Evolutionary conservation across 2,797 vertebrate species (phyloP).

Genomic region (Heteromormyrus szaboi): DNA sequence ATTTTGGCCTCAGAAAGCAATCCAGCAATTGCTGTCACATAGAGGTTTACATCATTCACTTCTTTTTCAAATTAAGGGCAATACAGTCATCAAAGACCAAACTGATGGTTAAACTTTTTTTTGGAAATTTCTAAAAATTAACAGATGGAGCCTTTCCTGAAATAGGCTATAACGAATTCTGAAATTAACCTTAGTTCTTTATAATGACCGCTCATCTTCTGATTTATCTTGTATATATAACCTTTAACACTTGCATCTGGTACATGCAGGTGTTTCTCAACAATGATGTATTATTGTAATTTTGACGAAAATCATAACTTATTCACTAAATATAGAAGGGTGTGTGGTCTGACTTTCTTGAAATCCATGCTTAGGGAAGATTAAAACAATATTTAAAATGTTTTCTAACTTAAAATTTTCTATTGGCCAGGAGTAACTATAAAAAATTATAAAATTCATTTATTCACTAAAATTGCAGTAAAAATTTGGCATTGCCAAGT

Average conservation of each 20-base stretch:
- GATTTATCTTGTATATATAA: slow-evolving; percentile 2
- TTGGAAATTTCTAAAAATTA: not conserved
- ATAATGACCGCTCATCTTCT: not conserved
- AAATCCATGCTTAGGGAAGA: not conserved
- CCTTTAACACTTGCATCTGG: slow-evolving; percentile 7
- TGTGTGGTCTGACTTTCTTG: not conserved
- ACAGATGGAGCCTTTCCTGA: not conserved
- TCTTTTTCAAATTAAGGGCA: not conserved
- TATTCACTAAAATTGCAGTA: not conserved
- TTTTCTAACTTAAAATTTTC: not conserved
- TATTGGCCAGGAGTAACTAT: not conserved
- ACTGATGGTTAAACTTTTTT: not conserved
- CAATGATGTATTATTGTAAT: not conserved
- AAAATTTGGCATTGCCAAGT: not conserved
- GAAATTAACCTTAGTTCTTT: not conserved
- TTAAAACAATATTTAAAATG: not conserved
- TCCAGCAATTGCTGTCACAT: not conserved
- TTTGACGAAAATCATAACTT: not conserved
- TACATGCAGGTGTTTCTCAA: not conserved
- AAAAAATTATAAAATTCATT: not conserved
- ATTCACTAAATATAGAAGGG: not conserved
- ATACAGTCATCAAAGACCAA: not conserved
- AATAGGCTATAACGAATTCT: not conserved
- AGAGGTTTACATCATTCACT: not conserved
- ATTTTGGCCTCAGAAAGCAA: not conserved